phyloP scores from a whole-genome alignment of 2,797 vertebrate species.

The Morelia viridis region DNA sequence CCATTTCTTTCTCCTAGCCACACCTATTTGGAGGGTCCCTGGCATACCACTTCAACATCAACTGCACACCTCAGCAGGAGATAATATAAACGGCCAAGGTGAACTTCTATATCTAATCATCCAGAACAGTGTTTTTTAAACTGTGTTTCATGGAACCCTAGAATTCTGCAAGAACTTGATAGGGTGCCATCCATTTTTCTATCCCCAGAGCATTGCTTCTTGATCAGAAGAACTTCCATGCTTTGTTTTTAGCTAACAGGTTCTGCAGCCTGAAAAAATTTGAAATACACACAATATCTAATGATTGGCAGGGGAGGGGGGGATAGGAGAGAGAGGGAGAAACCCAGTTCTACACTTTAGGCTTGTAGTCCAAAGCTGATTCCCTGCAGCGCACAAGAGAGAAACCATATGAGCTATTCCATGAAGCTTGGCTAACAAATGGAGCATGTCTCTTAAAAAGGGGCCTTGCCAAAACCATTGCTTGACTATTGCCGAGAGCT shows the following conservation, averaged over 20 bases:
- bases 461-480: conserved; percentile 40
- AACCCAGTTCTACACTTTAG: background rate
- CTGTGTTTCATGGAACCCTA: background rate
- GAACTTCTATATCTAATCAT: background rate
- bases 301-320: background rate
- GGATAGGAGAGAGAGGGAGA: background rate
- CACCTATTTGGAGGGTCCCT: background rate
- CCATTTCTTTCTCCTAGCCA: background rate
- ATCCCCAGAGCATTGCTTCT: background rate
- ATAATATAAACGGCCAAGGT: background rate
- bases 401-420: conserved; percentile 36
- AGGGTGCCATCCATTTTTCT: background rate
- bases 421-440: conserved; percentile 45
- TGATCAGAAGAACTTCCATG: background rate
- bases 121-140: background rate
- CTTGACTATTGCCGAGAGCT: conserved; percentile 48
- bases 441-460: conserved; percentile 31
- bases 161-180: background rate
- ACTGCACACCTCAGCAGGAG: background rate
- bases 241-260: background rate
- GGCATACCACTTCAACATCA: background rate
- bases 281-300: background rate
- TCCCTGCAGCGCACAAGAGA: background rate
- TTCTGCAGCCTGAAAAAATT: background rate
- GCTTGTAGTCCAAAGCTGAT: conserved; percentile 9